A percentile compares a stretch with the other conserved stretches of the same genome.
Conservation (phyloP, 2,113 vertebrate genomes). For the Calyptommatus sinebrachiatus region DNA sequence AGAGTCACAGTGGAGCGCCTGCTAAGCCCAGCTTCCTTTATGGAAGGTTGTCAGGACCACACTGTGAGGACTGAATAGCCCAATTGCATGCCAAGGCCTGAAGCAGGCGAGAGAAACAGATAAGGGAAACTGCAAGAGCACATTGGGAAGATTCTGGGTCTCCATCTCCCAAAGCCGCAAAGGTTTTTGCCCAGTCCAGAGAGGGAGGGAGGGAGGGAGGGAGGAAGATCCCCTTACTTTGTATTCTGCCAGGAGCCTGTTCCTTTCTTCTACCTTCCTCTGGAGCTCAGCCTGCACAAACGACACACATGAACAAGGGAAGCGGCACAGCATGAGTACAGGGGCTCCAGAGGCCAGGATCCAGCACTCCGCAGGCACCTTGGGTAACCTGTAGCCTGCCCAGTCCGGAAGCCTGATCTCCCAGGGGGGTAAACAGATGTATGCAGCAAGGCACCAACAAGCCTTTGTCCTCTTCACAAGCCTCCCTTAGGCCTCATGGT, state of each 20-base stretch:
- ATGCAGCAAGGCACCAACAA: too few relatives aligned
- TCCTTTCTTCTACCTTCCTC: constrained; percentile 92
- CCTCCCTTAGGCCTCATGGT: constrained; percentile 16
- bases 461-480: neutral
- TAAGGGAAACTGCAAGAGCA: neutral
- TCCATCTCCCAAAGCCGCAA: neutral
- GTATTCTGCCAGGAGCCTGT: constrained; percentile 82
- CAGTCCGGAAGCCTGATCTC: too few relatives aligned
- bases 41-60: neutral
- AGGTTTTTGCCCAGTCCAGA: neutral
- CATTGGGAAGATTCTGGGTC: neutral
- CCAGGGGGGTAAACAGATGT: too few relatives aligned
- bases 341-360: neutral
- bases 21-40: neutral
- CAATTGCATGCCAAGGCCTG: neutral
- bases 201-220: neutral
- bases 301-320: neutral
- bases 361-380: neutral
- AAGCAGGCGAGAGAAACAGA: neutral
- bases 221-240: constrained; percentile 71
- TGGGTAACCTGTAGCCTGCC: neutral
- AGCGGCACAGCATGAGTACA: neutral
- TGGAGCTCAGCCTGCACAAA: constrained; percentile 84
- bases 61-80: neutral
- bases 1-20: neutral